A percentile compares a stretch with the other conserved stretches of the same genome.
phyloP scores from a whole-genome alignment of 2,888 invertebrate genomes.

The Maniola hyperantus region DNA sequence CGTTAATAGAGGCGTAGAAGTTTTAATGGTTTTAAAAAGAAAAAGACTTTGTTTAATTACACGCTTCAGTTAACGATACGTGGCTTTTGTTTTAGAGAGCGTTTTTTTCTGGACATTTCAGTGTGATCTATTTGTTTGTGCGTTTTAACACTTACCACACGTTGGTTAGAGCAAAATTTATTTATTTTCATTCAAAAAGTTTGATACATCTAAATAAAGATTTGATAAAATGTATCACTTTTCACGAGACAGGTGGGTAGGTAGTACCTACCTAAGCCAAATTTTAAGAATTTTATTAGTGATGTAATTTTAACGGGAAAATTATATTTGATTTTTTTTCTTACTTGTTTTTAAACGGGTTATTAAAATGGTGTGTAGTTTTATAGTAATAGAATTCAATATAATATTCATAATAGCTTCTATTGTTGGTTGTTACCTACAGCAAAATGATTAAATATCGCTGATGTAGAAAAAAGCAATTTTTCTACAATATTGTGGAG shows the following conservation, averaged over 20 bases:
- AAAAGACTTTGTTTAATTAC: conserved; percentile 43
- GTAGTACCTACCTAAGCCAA: no score
- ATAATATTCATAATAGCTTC: conserved; percentile 1
- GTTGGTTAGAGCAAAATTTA: background rate
- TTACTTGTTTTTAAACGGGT: no score
- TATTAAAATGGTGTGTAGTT: background rate
- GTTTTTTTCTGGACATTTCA: conserved; percentile 39
- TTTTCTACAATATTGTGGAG: conserved; percentile 42
- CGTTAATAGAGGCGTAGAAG: conserved; percentile 31
- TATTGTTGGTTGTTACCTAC: no score
- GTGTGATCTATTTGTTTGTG: conserved; percentile 29
- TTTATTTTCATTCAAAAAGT: background rate
- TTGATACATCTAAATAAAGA: background rate
- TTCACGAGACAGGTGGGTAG: no score
- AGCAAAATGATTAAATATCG: conserved; percentile 21
- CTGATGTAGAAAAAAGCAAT: conserved; percentile 33
- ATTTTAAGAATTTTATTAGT: no score
- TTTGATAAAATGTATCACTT: background rate
- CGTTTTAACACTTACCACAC: conserved; percentile 8
- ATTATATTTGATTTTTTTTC: no score
- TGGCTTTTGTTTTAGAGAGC: conserved; percentile 54
- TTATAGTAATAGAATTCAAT: background rate
- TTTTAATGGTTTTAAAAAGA: conserved; percentile 35
- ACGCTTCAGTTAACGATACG: conserved; percentile 47
- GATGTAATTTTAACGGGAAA: no score